Conservation (phyloP, 2,113 vertebrate species). For the Odocoileus virginianus region DNA sequence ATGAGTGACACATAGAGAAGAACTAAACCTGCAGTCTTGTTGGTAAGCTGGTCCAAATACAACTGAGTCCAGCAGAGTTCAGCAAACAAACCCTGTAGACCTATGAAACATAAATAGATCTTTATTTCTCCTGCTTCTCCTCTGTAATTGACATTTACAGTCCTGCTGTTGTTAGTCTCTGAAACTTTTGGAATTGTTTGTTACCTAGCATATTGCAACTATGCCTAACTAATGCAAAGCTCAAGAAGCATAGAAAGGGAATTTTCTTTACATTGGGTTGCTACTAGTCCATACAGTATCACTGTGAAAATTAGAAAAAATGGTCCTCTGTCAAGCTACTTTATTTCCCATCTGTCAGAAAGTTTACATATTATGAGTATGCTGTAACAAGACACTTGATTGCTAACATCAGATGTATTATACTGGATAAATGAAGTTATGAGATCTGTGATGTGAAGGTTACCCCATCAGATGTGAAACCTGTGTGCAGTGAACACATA, state of each 20-base stretch:
- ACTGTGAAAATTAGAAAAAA: not conserved
- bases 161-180: not conserved
- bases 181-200: not conserved
- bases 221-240: not conserved
- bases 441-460: not conserved
- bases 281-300: not conserved
- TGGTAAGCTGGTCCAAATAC: not conserved
- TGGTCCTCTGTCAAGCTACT: not conserved
- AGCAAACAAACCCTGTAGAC: not conserved
- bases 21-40: not conserved
- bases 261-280: not conserved
- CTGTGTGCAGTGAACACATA: not conserved
- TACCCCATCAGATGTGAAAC: not conserved
- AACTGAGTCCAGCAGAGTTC: not conserved
- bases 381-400: not conserved
- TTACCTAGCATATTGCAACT: not conserved
- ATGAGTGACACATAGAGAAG: not conserved
- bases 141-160: not conserved
- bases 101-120: not conserved
- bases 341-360: not conserved
- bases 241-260: not conserved
- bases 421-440: not conserved
- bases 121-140: not conserved
- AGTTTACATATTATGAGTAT: not conserved
- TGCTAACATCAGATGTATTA: not conserved